Evolutionary conservation across 2,888 invertebrate species (phyloP), one percentile per base, ranked within the genome.

Genomic region (Protonemura montana): DNA sequence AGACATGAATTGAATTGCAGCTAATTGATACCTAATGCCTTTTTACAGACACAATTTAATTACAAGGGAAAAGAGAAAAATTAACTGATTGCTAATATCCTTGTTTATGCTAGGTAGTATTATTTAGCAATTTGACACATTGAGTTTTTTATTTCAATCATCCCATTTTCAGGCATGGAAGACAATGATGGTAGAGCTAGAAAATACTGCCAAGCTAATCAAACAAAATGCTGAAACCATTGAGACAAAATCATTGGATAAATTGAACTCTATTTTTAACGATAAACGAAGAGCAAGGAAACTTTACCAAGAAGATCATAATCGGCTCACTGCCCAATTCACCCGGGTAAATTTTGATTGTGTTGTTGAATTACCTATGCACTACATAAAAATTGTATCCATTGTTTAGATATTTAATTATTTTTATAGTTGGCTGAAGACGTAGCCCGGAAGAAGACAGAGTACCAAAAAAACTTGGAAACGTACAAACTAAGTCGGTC

Each of bases 381-480:
- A 41, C 41, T 41, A 41, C 41, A 41, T 13, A 41, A 5, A 59
- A 2, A 59, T 59, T 1, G 7, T 35, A 35, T 35, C 5, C 35
- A 35, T 35, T 35, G 35, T 35, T n/a, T 35, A 35, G 10, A 35
- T 35, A 3, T 3, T 35, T 35, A 35, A 35, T 59, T 59, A 10
- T 59, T 90, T 91, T 93, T 93, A 29, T 93, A 97, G 98, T 92
- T 98, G 87, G 95, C 97, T 85, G 98, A 98, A 90, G 97, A 97
- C 90, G 97, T 98, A 76, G 93, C 95, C 88, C 94, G 96, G 89
- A 97, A 97, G 90, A 97, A 97, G 91, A 93, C 94, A 89, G 98
- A 98, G 91, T 98, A 98, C 92, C 96, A 97, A 91, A 98, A 97
- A 92, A 96, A 96, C 91, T 93, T 98, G 88, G 98, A 98, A 91